Conservation (phyloP, 2,888 invertebrate genomes). For the Cybosia mesomella region DNA sequence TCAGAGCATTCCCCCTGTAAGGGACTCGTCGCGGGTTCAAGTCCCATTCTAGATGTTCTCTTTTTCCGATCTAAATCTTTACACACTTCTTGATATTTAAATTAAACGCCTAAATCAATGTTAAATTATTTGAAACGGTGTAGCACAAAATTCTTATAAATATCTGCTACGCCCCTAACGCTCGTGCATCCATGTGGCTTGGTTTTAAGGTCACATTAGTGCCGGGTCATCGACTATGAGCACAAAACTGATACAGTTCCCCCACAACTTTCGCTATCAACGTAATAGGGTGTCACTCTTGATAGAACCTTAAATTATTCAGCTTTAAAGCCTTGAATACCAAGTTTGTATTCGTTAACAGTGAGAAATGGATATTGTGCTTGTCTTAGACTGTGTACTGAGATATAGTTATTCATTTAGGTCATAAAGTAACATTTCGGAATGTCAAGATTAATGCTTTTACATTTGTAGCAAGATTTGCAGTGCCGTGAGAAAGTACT, state of each 20-base stretch:
- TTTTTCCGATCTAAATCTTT: too few relatives aligned
- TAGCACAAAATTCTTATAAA: not conserved
- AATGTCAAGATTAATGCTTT: too few relatives aligned
- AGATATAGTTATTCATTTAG: not conserved
- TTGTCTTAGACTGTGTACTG: not conserved
- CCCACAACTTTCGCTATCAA: conserved; percentile 33
- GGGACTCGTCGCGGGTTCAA: too few relatives aligned
- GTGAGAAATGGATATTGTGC: not conserved
- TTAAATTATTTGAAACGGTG: too few relatives aligned
- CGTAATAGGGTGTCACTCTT: conserved; percentile 10
- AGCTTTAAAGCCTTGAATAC: conserved; percentile 3
- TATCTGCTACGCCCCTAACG: not conserved
- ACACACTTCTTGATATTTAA: too few relatives aligned
- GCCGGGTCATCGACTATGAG: conserved; percentile 35
- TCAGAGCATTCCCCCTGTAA: too few relatives aligned
- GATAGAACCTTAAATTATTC: conserved; percentile 6
- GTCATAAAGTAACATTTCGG: too few relatives aligned
- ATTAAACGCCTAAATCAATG: too few relatives aligned
- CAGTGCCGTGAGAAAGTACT: not conserved
- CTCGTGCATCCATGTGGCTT: conserved; percentile 1
- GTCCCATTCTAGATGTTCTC: too few relatives aligned
- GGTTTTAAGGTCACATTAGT: conserved; percentile 40
- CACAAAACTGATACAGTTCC: conserved; percentile 26
- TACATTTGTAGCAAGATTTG: not conserved
- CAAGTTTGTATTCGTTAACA: not conserved